Evolutionary conservation across 1,140 invertebrate species (phyloP).

Genomic region (Laodelphax striatellus): DNA sequence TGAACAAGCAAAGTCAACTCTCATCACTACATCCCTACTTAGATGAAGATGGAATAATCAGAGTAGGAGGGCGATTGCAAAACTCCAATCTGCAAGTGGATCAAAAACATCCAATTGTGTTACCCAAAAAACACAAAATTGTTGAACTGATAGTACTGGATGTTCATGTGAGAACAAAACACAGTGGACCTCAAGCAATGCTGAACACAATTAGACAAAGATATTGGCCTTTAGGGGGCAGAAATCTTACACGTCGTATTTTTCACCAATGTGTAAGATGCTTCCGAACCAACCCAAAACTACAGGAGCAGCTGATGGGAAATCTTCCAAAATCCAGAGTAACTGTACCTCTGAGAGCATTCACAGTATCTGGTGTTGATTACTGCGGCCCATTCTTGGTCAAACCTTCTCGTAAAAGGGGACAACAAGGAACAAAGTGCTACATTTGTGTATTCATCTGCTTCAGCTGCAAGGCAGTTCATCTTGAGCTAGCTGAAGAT

Average conservation of each 20-base stretch:
- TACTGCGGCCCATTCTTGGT: constrained; percentile 28
- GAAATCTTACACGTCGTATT: constrained; percentile 13
- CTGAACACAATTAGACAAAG: constrained; percentile 11
- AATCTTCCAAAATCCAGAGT: constrained; percentile 27
- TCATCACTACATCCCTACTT: constrained; percentile 24
- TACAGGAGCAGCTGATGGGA: constrained; percentile 24
- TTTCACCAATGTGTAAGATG: constrained; percentile 20
- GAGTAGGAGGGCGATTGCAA: constrained; percentile 30
- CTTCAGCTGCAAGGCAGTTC: too few relatives aligned
- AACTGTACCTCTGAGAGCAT: constrained; percentile 14
- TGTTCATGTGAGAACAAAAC: constrained; percentile 19
- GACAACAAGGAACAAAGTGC: constrained; percentile 15
- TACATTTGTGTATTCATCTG: constrained; percentile 22
- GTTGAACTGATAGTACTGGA: constrained; percentile 22
- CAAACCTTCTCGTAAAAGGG: constrained; percentile 18
- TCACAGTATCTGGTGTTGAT: constrained; percentile 25
- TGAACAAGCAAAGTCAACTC: background rate
- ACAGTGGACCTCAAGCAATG: constrained; percentile 20
- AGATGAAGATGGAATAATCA: constrained; percentile 26
- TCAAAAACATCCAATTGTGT: constrained; percentile 28
- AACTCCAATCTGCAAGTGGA: constrained; percentile 23
- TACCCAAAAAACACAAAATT: constrained; percentile 21
- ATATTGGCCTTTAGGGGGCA: constrained; percentile 21
- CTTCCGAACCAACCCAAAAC: constrained; percentile 8
- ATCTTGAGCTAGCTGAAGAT: too few relatives aligned